phyloP scores from a whole-genome alignment of 2,888 invertebrate genomes.

The Ectemnius lituratus region DNA sequence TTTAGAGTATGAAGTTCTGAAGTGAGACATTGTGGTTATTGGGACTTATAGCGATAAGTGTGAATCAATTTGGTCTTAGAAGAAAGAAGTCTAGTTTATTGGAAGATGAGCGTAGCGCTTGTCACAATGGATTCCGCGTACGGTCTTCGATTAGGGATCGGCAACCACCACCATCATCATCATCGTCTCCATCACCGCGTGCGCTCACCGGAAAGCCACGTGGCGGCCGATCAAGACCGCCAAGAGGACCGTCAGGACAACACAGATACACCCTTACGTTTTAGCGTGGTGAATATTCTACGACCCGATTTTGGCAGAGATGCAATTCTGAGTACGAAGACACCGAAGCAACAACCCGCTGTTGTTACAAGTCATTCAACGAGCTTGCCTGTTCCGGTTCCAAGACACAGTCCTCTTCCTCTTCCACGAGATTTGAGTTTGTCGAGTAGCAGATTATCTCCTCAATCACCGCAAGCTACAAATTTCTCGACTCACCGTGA shows the following conservation, averaged over 20 bases:
- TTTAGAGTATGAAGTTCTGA: no score
- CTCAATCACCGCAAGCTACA: slow-evolving; percentile 58
- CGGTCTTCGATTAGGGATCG: slow-evolving; percentile 64
- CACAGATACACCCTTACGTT: slow-evolving; percentile 80
- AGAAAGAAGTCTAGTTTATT: not conserved
- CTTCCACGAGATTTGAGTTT: slow-evolving; percentile 67
- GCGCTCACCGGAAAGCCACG: slow-evolving; percentile 46
- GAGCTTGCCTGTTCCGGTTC: slow-evolving; percentile 56
- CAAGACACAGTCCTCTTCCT: slow-evolving; percentile 55
- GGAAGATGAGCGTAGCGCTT: slow-evolving; percentile 72
- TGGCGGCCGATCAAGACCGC: slow-evolving; percentile 53
- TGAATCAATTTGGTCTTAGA: no score
- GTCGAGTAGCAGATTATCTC: slow-evolving; percentile 62
- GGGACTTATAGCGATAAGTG: no score
- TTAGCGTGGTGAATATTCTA: slow-evolving; percentile 92
- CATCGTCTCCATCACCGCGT: slow-evolving; percentile 55
- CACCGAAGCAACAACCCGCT: slow-evolving; percentile 61
- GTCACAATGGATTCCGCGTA: slow-evolving; percentile 72
- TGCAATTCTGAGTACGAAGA: slow-evolving; percentile 83
- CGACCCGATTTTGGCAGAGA: slow-evolving; percentile 91
- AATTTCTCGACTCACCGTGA: slow-evolving; percentile 56
- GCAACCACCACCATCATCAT: slow-evolving; percentile 60
- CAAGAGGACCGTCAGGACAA: slow-evolving; percentile 50
- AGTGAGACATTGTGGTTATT: no score
- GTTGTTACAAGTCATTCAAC: slow-evolving; percentile 54